Evolutionary conservation across 2,113 vertebrate species (phyloP).

Genomic region (Ptilonorhynchus violaceus): DNA sequence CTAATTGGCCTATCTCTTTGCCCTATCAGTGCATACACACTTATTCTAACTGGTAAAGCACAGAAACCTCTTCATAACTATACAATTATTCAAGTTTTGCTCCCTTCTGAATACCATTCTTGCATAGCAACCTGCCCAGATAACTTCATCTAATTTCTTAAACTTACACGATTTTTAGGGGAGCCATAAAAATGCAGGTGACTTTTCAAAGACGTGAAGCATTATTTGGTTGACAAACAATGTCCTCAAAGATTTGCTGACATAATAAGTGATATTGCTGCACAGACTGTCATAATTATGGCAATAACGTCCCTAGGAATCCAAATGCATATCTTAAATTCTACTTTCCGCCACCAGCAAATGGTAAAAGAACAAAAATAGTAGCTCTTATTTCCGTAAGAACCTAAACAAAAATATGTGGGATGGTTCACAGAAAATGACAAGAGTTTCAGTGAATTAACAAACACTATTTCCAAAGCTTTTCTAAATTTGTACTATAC

Average conservation of each 20-base stretch:
- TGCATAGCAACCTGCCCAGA: not conserved
- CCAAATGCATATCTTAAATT: not conserved
- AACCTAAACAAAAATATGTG: not conserved
- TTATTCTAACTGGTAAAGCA: not conserved
- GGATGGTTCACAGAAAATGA: not conserved
- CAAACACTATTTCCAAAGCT: not conserved
- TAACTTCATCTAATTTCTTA: not conserved
- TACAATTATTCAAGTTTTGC: not conserved
- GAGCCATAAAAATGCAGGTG: not conserved
- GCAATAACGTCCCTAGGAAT: not conserved
- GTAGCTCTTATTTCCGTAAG: not conserved
- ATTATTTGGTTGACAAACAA: not conserved
- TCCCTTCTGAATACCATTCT: not conserved
- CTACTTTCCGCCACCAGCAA: not conserved
- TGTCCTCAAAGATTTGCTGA: not conserved
- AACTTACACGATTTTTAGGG: not conserved
- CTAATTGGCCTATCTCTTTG: not conserved
- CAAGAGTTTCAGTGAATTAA: not conserved
- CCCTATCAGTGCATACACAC: not conserved
- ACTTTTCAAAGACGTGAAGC: not conserved
- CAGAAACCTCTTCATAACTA: not conserved
- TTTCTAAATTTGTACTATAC: not conserved
- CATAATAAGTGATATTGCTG: not conserved
- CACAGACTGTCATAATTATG: not conserved
- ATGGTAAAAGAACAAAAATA: constrained; percentile 4